Evolutionary conservation across 92 coral and sea anemone species (phyloP), one percentile per base, ranked within the genome.

Genomic region (Desmophyllum pertusum): DNA sequence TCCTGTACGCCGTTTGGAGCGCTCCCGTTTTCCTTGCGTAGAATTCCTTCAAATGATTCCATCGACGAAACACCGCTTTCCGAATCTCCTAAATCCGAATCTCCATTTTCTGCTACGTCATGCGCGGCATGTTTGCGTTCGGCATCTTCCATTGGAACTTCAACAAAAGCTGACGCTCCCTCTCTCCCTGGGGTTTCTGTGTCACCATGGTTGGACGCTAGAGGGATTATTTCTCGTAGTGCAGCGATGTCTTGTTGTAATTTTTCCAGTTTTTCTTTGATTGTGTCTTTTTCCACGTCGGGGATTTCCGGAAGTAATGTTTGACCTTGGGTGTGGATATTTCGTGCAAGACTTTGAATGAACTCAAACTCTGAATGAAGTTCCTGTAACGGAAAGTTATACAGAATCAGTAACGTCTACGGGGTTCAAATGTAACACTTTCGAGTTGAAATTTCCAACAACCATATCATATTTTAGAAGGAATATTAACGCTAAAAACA

Each of bases 41-140:
- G 66, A 23, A 92, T 50, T 17, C 93, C 93, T 55, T 94, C 98
- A 38, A 94, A 89, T 21, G 98, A 94, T 73, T 94, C 98, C 98
- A 94, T 94, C 23, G 98, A 94, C 4, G 98, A 94, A 15, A 94
- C 98, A 3, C 98, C 98, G 55, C 98, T 94, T 70, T 94, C 98
- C 5, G 93, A 88, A 63, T 93, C 93, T 75, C 87, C 97, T 69
- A 89, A 67, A 74, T 94, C 98, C 46, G 95, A 93, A 45, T 91
- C 95, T 4, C 81, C 87, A 63, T 75, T 84, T 66, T 84, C 87
- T 35, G 27, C 68, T 14, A 21, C 53, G 18, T 84, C 87, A 25
- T 48, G 75, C 11, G 40, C 62, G 6, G 73, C n/a, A 39, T 80
- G 43, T 10, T 83, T 83, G 42, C 25, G 41, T 21, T 25, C 41